Evolutionary conservation across 2,888 invertebrate species (phyloP).

Genomic region (Cephus spinipes): DNA sequence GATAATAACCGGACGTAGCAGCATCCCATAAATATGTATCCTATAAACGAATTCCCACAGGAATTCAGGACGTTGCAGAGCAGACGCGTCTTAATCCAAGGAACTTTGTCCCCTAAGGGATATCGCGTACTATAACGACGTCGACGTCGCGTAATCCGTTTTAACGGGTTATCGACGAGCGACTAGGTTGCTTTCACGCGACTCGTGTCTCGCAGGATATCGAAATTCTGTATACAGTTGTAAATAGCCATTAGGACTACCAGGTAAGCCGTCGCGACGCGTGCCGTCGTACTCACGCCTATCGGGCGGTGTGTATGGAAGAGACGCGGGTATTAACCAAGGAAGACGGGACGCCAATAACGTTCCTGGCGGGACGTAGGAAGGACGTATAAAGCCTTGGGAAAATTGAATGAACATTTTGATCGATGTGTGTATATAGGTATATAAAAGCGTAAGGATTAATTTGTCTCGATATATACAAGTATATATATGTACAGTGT

Average conservation of each 20-base stretch:
- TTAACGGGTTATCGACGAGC: neutral
- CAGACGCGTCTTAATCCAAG: neutral
- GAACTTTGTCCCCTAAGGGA: neutral
- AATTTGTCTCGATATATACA: neutral
- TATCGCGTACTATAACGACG: neutral
- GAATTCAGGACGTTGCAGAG: neutral
- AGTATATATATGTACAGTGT: neutral
- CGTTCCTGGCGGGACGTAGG: neutral
- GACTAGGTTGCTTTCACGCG: neutral
- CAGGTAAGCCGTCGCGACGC: neutral
- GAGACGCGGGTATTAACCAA: neutral
- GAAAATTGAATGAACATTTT: neutral
- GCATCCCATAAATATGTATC: too few relatives aligned
- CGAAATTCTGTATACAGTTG: neutral
- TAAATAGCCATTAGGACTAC: neutral
- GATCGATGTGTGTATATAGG: neutral
- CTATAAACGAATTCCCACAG: neutral
- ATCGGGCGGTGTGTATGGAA: neutral
- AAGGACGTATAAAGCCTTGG: neutral
- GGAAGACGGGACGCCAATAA: neutral
- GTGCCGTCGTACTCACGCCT: neutral
- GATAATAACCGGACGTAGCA: too few relatives aligned
- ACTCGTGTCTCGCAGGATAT: neutral
- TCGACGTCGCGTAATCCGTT: neutral
- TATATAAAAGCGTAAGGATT: neutral